Evolutionary conservation across 2,888 invertebrate genomes (phyloP), one percentile per base, ranked within the genome.

Genomic region (Epistrophe grossulariae): DNA sequence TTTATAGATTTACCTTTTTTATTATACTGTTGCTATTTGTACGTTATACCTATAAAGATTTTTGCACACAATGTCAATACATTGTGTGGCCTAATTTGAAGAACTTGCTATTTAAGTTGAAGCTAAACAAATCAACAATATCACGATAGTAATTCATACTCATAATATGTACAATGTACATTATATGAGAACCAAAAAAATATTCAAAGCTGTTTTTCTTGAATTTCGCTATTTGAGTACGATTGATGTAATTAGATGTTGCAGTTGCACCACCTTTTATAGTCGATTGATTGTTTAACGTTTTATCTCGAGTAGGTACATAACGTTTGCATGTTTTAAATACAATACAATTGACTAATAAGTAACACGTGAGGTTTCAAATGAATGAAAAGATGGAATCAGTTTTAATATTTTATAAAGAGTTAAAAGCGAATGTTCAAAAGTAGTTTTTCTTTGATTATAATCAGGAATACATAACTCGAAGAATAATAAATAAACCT

Each of bases 11-110:
- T 11, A n/a, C 31, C 66, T 66, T 24, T 38, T 35, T 15, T 57
- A 43, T 24, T 72, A 38, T 10, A 4, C 31, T 55, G 38, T 17
- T 60, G 50, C 10, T 19, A 10, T 48, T 19, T 48, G 17, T 48
- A 17, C 17, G 4, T 60, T 17, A 38, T 11, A 35, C 19, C 66
- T 50, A n/a, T n/a, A n/a, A n/a, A 40, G 40, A 66, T 57, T 66
- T 72, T 31, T 59, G 35, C 40, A 73, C 50, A 48, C 79, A 79
- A 73, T 73, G 59, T 66, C 50, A 66, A 79, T 19, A 68, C 28
- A 28, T 38, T 73, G 66, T 66, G 13, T 73, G 66, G 40, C 66
- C 66, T 68, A 72, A 79, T 79, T 35, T 73, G 66, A 55, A 38
- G 17, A n/a, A 43, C n/a, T 40, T n/a, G 43, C 28, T 31, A 28